phyloP scores from a whole-genome alignment of 2,797 vertebrate genomes.

The Malacoctenus gilli region DNA sequence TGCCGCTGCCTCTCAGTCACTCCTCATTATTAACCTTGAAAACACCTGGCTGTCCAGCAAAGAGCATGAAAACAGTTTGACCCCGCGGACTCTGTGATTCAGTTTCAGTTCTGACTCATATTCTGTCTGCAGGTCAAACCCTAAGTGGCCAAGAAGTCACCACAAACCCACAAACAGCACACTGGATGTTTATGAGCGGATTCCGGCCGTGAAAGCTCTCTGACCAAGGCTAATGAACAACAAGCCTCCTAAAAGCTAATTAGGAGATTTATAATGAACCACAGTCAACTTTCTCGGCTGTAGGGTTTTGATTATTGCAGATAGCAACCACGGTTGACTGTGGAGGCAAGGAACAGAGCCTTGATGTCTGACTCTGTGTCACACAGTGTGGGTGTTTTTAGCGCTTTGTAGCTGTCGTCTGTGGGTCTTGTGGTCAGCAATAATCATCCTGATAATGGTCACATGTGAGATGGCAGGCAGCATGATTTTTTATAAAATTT shows the following conservation, averaged over 20 bases:
- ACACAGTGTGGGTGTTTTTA: constrained; percentile 27
- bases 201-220: constrained; percentile 24
- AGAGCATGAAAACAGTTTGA: constrained; percentile 23
- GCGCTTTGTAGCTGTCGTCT: constrained; percentile 19
- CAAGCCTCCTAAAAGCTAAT: constrained; percentile 46
- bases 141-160: constrained; percentile 13
- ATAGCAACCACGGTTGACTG: constrained; percentile 10
- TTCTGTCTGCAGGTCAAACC: background rate
- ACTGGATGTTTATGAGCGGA: constrained; percentile 37
- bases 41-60: constrained; percentile 56
- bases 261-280: constrained; percentile 31
- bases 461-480: constrained; percentile 9
- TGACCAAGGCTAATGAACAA: constrained; percentile 22
- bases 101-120: background rate
- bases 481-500: background rate
- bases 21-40: constrained; percentile 61
- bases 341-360: constrained; percentile 18
- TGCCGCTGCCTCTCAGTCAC: constrained; percentile 57
- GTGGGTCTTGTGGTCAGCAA: constrained; percentile 12
- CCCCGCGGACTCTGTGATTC: constrained; percentile 2
- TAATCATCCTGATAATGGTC: constrained; percentile 24
- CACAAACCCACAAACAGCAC: constrained; percentile 5
- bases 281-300: constrained; percentile 32
- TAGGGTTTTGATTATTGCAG: constrained; percentile 38
- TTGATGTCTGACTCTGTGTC: constrained; percentile 31